Percentiles rank a stretch among this genome's conserved stretches.
phyloP scores from a whole-genome alignment of 2,113 vertebrate genomes.

The Cephalopterus ornatus region DNA sequence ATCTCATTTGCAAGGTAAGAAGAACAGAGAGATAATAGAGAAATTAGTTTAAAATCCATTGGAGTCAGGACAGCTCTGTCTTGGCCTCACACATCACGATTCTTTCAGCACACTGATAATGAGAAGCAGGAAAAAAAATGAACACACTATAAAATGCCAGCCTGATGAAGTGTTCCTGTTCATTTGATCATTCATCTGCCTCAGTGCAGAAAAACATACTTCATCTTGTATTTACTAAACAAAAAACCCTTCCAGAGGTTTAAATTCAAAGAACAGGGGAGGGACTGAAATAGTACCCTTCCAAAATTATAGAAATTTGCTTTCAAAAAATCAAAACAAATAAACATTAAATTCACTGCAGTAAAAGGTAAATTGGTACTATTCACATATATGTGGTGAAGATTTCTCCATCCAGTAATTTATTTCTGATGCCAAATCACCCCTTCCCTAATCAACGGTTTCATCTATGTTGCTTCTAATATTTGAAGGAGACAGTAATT shows the following conservation, averaged over 20 bases:
- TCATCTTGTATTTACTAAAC: not conserved
- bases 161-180: not conserved
- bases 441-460: not conserved
- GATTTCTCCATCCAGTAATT: not conserved
- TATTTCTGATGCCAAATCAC: not conserved
- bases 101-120: not conserved
- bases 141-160: not conserved
- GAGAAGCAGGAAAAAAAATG: not conserved
- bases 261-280: not conserved
- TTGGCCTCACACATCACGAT: not conserved
- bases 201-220: not conserved
- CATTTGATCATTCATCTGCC: not conserved
- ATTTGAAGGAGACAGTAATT: not conserved
- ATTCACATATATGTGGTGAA: not conserved
- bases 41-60: not conserved
- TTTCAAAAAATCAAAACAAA: not conserved
- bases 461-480: not conserved
- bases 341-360: not conserved
- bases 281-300: not conserved
- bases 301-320: not conserved
- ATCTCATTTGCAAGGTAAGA: not conserved
- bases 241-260: not conserved
- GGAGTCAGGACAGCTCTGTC: not conserved
- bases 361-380: slow-evolving; percentile 2
- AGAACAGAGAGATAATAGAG: not conserved